These are phyloP conservation scores for Epizoanthus stellaris DNA, from an alignment of 92 coral and sea anemone genomes.

Conservation along the genomic window DNA sequence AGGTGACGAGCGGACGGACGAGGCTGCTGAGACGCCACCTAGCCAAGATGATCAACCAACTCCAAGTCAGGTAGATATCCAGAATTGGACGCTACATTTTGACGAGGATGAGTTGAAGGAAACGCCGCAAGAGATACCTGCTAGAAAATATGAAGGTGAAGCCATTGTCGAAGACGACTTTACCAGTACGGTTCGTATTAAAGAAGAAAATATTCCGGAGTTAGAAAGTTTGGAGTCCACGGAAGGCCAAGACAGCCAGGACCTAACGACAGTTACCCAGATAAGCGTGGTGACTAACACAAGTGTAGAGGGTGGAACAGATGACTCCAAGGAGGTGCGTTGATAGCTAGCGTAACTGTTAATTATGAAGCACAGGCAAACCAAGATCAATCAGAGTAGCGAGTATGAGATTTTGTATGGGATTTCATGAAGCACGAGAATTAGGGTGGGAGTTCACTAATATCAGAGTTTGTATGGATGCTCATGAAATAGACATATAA, in stretches of 20 bases:
- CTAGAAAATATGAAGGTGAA: slow-evolving; percentile 19
- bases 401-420: too few species aligned
- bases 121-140: slow-evolving; percentile 7
- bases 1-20: not conserved
- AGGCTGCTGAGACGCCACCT: not conserved
- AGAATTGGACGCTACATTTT: not conserved
- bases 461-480: too few species aligned
- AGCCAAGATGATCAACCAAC: not conserved
- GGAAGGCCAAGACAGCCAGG: slow-evolving; percentile 3
- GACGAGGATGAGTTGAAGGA: slow-evolving; percentile 8
- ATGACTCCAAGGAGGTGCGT: slow-evolving; percentile 29
- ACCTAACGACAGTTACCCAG: slow-evolving; percentile 29
- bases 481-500: too few species aligned
- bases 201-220: slow-evolving; percentile 36
- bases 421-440: too few species aligned
- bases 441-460: too few species aligned
- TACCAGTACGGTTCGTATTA: slow-evolving; percentile 13
- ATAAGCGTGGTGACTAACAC: slow-evolving; percentile 5
- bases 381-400: too few species aligned
- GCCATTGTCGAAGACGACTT: slow-evolving; percentile 9
- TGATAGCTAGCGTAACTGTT: not conserved
- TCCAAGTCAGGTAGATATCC: slow-evolving; percentile 1
- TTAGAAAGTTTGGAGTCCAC: slow-evolving; percentile 15
- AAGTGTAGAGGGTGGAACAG: slow-evolving; percentile 6
- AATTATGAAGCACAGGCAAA: not conserved